Evolutionary conservation across 2,888 invertebrate genomes (phyloP).

Genomic region (Acrobasis suavella): DNA sequence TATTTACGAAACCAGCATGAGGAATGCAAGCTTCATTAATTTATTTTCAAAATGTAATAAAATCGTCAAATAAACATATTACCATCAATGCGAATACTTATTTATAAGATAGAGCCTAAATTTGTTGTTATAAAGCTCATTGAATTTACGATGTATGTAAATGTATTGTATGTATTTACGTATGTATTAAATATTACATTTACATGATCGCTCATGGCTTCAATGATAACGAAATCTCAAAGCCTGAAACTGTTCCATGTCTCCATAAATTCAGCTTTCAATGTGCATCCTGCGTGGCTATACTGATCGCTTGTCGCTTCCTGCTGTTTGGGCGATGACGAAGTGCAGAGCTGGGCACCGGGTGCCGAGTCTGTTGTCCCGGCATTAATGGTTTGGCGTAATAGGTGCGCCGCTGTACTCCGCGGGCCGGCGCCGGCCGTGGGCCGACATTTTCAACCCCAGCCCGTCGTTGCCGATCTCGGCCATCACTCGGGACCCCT

Average conservation of each 20-base stretch:
- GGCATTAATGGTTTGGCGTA: slow-evolving; percentile 53
- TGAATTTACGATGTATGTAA: too few relatives aligned
- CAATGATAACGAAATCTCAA: background rate
- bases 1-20: slow-evolving; percentile 35
- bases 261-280: slow-evolving; percentile 25
- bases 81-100: too few relatives aligned
- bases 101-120: too few relatives aligned
- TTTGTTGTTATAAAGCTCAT: too few relatives aligned
- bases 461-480: slow-evolving; percentile 89
- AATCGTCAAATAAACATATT: background rate
- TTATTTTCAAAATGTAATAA: background rate
- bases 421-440: slow-evolving; percentile 84
- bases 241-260: background rate
- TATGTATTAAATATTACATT: too few relatives aligned
- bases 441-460: slow-evolving; percentile 90
- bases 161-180: too few relatives aligned
- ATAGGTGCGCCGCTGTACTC: slow-evolving; percentile 88
- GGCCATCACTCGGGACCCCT: slow-evolving; percentile 92
- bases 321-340: slow-evolving; percentile 63
- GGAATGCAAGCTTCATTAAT: slow-evolving; percentile 21
- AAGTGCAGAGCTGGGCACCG: slow-evolving; percentile 47
- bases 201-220: background rate
- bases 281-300: slow-evolving; percentile 31
- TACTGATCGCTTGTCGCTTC: slow-evolving; percentile 48
- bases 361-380: slow-evolving; percentile 56